Evolutionary conservation across 2,797 vertebrate genomes (phyloP).

Genomic region (Scolopax bukidnonensis): DNA sequence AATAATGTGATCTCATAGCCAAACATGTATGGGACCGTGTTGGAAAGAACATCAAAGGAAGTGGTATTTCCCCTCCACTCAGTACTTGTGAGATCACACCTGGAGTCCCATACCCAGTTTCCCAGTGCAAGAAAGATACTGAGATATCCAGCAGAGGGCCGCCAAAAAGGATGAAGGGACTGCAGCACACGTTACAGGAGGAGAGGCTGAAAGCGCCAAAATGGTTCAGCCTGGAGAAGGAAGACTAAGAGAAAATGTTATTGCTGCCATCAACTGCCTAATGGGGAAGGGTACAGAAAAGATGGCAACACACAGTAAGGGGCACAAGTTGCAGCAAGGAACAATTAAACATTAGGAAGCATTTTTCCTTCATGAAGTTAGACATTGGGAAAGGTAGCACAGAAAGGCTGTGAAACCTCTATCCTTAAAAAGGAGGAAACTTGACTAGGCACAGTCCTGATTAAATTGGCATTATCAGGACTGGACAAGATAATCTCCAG

Average conservation of each 20-base stretch:
- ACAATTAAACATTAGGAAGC: background rate
- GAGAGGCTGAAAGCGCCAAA: background rate
- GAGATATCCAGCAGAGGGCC: background rate
- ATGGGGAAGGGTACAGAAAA: background rate
- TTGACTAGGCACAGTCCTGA: background rate
- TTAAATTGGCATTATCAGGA: background rate
- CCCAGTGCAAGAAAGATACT: background rate
- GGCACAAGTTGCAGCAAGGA: background rate
- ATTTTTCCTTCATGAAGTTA: background rate
- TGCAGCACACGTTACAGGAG: background rate
- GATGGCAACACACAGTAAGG: background rate
- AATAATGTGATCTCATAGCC: background rate
- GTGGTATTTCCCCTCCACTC: background rate
- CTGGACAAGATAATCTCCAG: background rate
- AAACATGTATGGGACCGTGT: rapidly evolving
- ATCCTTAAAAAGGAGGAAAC: background rate
- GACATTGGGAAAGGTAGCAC: background rate
- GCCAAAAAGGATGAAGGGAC: background rate
- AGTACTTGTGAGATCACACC: background rate
- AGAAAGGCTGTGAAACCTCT: background rate
- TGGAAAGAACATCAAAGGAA: rapidly evolving
- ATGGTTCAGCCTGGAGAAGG: background rate
- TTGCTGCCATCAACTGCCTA: background rate
- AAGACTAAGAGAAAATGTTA: background rate
- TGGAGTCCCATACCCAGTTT: background rate